These are phyloP conservation scores for Arnoldichthys spilopterus DNA, from an alignment of 2,797 vertebrate genomes.

Conservation along the genomic window DNA sequence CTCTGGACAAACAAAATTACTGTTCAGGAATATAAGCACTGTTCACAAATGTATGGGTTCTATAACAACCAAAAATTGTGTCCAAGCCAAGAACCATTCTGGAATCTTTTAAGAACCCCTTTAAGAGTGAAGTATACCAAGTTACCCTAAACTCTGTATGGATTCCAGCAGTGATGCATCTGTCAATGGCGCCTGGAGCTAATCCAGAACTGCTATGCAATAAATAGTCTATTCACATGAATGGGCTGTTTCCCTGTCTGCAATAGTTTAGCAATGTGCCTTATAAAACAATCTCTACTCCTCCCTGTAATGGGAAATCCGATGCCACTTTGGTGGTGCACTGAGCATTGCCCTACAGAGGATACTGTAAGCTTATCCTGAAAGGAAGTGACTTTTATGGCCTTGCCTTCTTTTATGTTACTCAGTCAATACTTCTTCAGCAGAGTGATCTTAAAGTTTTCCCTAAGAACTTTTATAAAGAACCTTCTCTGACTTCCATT, in stretches of 20 bases:
- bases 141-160: not conserved
- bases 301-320: slow-evolving; percentile 17
- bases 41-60: no score
- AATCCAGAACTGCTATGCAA: not conserved
- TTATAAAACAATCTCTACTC: not conserved
- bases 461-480: slow-evolving; percentile 45
- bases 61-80: not conserved
- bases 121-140: not conserved
- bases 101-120: not conserved
- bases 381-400: slow-evolving; percentile 45
- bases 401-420: slow-evolving; percentile 45
- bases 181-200: not conserved
- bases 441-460: slow-evolving; percentile 41
- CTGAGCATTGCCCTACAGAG: not conserved
- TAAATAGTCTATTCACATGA: slow-evolving; percentile 1
- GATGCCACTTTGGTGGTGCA: slow-evolving; percentile 9
- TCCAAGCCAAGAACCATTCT: not conserved
- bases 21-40: no score
- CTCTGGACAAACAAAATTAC: no score
- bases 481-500: slow-evolving; percentile 31
- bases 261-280: slow-evolving; percentile 12
- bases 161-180: not conserved
- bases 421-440: slow-evolving; percentile 48
- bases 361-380: slow-evolving; percentile 36
- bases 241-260: slow-evolving; percentile 31